These are phyloP conservation scores for Metellina segmentata DNA, from an alignment of 2,888 invertebrate genomes.

Conservation along the genomic window DNA sequence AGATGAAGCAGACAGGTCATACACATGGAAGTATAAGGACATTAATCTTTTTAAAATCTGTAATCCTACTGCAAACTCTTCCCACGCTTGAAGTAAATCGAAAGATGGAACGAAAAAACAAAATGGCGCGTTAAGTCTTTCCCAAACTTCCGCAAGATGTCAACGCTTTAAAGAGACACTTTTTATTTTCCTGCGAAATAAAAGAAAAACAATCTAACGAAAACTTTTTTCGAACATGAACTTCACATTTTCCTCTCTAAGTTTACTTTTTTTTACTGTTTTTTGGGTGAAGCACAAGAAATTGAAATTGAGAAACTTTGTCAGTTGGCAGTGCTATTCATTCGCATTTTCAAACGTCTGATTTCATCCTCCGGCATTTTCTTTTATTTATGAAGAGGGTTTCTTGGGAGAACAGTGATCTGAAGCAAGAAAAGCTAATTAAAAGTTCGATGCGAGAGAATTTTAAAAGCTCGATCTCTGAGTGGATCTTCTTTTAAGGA, in stretches of 20 bases:
- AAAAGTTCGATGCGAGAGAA: not conserved
- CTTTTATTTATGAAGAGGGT: not conserved
- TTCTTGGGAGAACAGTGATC: not conserved
- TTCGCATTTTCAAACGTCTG: slow-evolving; percentile 28
- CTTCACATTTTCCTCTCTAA: slow-evolving; percentile 16
- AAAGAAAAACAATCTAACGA: slow-evolving; percentile 38
- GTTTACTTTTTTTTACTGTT: not conserved
- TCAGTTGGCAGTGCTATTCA: slow-evolving; percentile 31
- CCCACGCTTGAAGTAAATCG: not conserved
- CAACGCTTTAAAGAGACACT: slow-evolving; percentile 39
- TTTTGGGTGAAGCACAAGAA: slow-evolving; percentile 12
- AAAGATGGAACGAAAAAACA: not conserved
- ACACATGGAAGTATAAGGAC: slow-evolving; percentile 11
- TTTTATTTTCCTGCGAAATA: slow-evolving; percentile 13
- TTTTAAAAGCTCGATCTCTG: not conserved
- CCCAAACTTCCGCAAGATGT: slow-evolving; percentile 39
- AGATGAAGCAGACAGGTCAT: slow-evolving; percentile 3
- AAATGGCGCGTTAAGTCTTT: slow-evolving; percentile 30
- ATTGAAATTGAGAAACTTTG: slow-evolving; percentile 23
- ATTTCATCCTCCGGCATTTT: not conserved
- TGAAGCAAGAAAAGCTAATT: not conserved
- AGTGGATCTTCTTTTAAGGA: not conserved
- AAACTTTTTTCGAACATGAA: slow-evolving; percentile 29
- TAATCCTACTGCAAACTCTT: slow-evolving; percentile 39
- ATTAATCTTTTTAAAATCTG: slow-evolving; percentile 58